Conservation (phyloP, 2,888 invertebrate species). For the Leucozona laternaria region DNA sequence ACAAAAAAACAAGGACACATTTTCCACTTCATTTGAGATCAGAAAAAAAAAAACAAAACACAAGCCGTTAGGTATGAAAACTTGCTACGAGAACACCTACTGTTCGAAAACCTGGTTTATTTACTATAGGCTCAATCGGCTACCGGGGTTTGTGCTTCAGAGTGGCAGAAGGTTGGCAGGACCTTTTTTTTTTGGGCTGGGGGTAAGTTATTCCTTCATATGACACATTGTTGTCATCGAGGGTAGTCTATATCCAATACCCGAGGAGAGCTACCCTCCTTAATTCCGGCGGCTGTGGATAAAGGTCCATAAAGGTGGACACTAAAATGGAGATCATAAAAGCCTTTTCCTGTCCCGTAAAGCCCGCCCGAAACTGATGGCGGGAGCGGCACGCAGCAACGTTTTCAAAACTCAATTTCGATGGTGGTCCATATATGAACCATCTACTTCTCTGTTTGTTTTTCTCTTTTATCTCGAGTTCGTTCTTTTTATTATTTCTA, state of each 20-base stretch:
- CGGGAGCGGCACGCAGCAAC: background rate
- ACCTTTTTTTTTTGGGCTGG: constrained; percentile 34
- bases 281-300: background rate
- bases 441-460: constrained; percentile 35
- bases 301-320: constrained; percentile 48
- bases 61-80: constrained; percentile 19
- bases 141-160: constrained; percentile 9
- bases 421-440: constrained; percentile 20
- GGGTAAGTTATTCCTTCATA: constrained; percentile 39
- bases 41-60: constrained; percentile 9
- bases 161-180: constrained; percentile 29
- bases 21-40: constrained; percentile 61
- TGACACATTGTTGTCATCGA: constrained; percentile 58
- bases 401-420: constrained; percentile 56
- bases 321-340: constrained; percentile 60
- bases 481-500: constrained; percentile 33
- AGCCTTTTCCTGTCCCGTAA: constrained; percentile 44
- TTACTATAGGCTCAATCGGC: constrained; percentile 52
- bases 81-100: constrained; percentile 15
- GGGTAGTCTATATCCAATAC: background rate
- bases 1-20: constrained; percentile 39
- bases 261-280: background rate
- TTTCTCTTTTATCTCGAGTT: constrained; percentile 22
- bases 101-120: constrained; percentile 34
- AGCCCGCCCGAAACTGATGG: background rate